These are phyloP conservation scores for Chloromyia formosa DNA, from an alignment of 2,888 invertebrate species.

Conservation along the genomic window DNA sequence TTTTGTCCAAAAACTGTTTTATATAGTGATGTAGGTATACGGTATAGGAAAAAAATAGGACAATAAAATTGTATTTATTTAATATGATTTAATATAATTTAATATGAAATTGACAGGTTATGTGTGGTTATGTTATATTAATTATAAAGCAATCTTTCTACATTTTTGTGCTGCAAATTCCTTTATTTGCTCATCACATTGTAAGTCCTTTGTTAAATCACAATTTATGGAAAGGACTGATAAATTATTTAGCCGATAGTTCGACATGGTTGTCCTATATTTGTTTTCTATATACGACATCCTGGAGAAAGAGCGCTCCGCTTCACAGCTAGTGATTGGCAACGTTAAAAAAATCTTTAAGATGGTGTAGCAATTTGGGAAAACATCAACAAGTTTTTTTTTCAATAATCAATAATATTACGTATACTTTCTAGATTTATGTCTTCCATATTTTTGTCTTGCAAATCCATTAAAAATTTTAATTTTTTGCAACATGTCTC, in stretches of 20 bases:
- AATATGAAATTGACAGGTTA: no score
- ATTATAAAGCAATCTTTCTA: no score
- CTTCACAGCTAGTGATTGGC: not conserved
- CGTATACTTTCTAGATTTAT: slow-evolving; percentile 8
- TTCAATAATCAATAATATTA: slow-evolving; percentile 13
- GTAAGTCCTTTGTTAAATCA: not conserved
- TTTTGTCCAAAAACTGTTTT: no score
- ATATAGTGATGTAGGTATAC: no score
- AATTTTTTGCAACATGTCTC: no score
- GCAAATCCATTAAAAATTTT: not conserved
- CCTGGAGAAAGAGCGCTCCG: not conserved
- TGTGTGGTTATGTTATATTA: no score
- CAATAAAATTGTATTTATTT: no score
- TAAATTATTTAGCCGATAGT: not conserved
- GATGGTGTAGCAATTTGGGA: slow-evolving; percentile 10
- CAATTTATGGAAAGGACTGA: not conserved
- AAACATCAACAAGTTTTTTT: slow-evolving; percentile 8
- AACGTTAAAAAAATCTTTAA: not conserved
- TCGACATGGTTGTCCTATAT: not conserved
- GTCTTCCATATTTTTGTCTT: slow-evolving; percentile 3
- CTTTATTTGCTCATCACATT: no score
- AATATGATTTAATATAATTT: no score
- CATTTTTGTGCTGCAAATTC: no score
- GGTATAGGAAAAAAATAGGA: no score
- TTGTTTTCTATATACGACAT: not conserved